Evolutionary conservation across 2,797 vertebrate species (phyloP), one percentile per base, ranked within the genome.

Genomic region (Clarias pachynema): DNA sequence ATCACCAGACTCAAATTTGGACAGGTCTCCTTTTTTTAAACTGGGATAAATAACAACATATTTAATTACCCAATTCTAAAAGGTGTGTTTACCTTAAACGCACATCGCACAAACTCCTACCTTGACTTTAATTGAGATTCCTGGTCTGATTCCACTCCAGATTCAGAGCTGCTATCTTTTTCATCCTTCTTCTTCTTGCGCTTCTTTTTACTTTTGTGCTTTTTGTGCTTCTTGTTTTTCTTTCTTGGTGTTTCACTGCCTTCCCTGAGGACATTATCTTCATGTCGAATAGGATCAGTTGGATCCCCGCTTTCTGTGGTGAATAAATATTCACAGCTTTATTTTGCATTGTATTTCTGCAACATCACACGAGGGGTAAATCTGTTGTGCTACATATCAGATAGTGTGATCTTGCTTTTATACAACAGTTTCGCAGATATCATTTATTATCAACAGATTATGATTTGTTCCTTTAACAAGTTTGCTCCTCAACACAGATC

Each of bases 131-230:
- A 94, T 60, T 86, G 89, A 18, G 91, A 87, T 81, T 95, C 95
- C 2, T 49, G 86, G 34, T 96, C 96, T 0, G 96, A 96, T 44
- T 96, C 96, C 0, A 92, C 92, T 70, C 93, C 95, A 79, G 95
- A 95, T 86, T 96, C 96, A 73, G 96, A 96, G 85, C 94, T 96
- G 90, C 94, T 96, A 44, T 95, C 95, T 84, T 95, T 96, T 86
- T 95, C 96, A 16, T 93, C 94, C 89, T 95, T 96, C 74, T 90
- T 93, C 90, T 85, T 95, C 87, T 91, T 94, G 79, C 94, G 95
- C 90, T 96, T 96, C 90, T 96, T 96, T 87, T 96, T 96, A 92
- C 94, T 95, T 91, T 96, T 96, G 90, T 96, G 96, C 86, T 95
- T 95, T 91, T 93, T 94, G 88, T 96, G 96, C 87, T 96, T 96